Percentiles rank a stretch among this genome's conserved stretches.
Evolutionary conservation across 2,113 vertebrate species (phyloP).

Genomic region (Erythrolamprus reginae): DNA sequence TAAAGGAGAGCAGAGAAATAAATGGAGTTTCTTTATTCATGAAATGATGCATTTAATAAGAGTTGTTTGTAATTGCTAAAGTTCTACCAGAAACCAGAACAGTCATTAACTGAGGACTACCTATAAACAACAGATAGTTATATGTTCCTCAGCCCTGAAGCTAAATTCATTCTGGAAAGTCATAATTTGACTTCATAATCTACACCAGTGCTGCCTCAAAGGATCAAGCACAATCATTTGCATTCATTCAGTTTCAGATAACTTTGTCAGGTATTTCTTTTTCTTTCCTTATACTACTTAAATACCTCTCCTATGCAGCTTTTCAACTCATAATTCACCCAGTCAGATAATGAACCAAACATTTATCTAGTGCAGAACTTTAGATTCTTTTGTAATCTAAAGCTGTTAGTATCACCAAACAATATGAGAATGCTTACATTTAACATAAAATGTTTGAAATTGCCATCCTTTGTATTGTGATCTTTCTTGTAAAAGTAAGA

Average conservation of each 20-base stretch:
- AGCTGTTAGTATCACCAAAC: slow-evolving; percentile 56
- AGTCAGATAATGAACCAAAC: slow-evolving; percentile 58
- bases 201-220: background rate
- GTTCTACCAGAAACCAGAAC: too few species aligned
- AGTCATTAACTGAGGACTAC: background rate
- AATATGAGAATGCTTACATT: slow-evolving; percentile 42
- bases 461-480: slow-evolving; percentile 18
- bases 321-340: slow-evolving; percentile 36
- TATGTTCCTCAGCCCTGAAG: background rate
- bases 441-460: slow-evolving; percentile 42
- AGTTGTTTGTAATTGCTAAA: too few species aligned
- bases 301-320: slow-evolving; percentile 17
- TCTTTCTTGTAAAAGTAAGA: slow-evolving; percentile 24
- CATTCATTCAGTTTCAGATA: slow-evolving; percentile 21
- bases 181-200: background rate
- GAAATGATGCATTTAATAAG: too few species aligned
- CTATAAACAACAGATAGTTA: background rate
- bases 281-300: background rate
- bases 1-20: too few species aligned
- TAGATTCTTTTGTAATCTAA: slow-evolving; percentile 53
- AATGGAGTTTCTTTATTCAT: too few species aligned
- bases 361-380: slow-evolving; percentile 49
- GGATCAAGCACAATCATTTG: background rate
- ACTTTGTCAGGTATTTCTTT: slow-evolving; percentile 17
- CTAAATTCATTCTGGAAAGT: background rate